Evolutionary conservation across 2,113 vertebrate species (phyloP), one percentile per base, ranked within the genome.

Genomic region (Oncorhynchus keta): DNA sequence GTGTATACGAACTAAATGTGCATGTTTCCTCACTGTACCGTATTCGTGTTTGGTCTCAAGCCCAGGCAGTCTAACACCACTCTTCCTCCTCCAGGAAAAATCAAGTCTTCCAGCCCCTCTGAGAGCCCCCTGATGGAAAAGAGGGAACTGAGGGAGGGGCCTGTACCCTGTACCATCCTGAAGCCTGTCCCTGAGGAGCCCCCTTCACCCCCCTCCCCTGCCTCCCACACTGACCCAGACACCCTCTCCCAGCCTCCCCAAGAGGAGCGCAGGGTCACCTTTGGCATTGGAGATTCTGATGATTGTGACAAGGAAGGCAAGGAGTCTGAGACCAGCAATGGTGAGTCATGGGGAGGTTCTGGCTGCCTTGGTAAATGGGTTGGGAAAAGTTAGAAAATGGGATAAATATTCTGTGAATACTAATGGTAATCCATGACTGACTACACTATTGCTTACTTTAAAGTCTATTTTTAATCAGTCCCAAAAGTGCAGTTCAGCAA

Each of bases 101-200:
- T 94, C 39, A 98, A 97, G 85, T 94, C 92, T 75, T 87, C 90
- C 45, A 98, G 96, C 84, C 96, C 97, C 5, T 97, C 96, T 0
- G 96, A 97, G 85, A 98, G 96, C 70, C 96, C 96, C 8, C 87
- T 98, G 83, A 98, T 99, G 96, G 96, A 96, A 79, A 97, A 98
- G 84, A 95, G 90, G 32, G 93, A 92, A 70, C 75, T 96, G 83
- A 94, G 85, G 16, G 92, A 92, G 12, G 51, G 1, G 49, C 74
- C 83, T 9, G 16, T 18, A 18, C 89, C 89, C 4, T 87, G 84
- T 84, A 92, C 92, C 30, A 93, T 93, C 80, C 90, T 95, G 5
- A 98, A 97, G 81, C 93, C 94, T 74, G 94, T 95, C 2, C 89
- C 83, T 0, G 95, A 95, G 77, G 82, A 91, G 65, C 75, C 91